phyloP scores from a whole-genome alignment of 2,888 invertebrate species.

The Temnothorax unifasciatus region DNA sequence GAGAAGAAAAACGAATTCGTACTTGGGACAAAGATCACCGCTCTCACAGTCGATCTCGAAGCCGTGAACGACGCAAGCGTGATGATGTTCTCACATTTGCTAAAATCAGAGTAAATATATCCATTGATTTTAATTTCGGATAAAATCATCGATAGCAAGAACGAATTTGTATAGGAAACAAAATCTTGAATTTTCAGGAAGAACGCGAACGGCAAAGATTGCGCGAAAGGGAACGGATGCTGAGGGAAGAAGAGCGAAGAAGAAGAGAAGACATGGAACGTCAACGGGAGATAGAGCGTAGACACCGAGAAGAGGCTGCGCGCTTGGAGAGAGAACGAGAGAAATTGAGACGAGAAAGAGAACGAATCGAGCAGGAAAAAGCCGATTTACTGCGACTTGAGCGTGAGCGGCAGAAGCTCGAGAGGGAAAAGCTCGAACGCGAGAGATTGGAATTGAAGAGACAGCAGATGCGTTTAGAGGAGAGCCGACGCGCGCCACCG shows the following conservation, averaged over 20 bases:
- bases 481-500: slow-evolving; percentile 81
- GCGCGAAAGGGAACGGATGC: slow-evolving; percentile 92
- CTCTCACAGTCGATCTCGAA: slow-evolving; percentile 81
- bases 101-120: slow-evolving; percentile 90
- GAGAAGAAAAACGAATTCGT: slow-evolving; percentile 84
- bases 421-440: slow-evolving; percentile 91
- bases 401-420: slow-evolving; percentile 93
- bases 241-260: slow-evolving; percentile 93
- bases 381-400: slow-evolving; percentile 94
- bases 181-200: slow-evolving; percentile 86
- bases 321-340: slow-evolving; percentile 94
- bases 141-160: neutral
- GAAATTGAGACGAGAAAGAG: slow-evolving; percentile 93
- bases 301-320: slow-evolving; percentile 94
- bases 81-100: slow-evolving; percentile 92
- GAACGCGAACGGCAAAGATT: slow-evolving; percentile 92
- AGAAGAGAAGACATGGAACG: slow-evolving; percentile 93
- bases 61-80: slow-evolving; percentile 87
- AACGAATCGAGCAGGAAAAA: slow-evolving; percentile 95
- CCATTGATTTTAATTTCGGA: neutral
- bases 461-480: slow-evolving; percentile 89
- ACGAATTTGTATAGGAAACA: neutral
- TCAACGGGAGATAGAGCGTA: slow-evolving; percentile 93
- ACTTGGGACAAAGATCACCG: slow-evolving; percentile 83
- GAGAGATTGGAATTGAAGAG: slow-evolving; percentile 95